Conservation (phyloP, 2,888 invertebrate genomes). For the Drosophila falleni region DNA sequence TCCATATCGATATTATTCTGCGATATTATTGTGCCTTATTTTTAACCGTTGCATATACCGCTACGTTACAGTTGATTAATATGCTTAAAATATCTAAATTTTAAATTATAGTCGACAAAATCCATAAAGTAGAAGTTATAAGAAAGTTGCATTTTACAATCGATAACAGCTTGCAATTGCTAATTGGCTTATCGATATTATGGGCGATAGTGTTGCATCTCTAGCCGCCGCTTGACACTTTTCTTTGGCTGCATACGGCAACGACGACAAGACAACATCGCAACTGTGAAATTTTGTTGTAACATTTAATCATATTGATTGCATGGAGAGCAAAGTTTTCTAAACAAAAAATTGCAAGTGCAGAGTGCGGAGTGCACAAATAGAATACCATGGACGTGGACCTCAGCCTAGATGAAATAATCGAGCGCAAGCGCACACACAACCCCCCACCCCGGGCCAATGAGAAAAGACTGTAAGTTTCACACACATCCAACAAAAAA, state of each 20-base stretch:
- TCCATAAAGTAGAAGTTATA: no score
- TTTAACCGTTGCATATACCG: no score
- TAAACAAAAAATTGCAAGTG: constrained; percentile 5
- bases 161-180: background rate
- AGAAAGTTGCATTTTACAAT: background rate
- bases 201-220: background rate
- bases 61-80: no score
- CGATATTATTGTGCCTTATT: no score
- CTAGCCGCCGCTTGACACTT: constrained; percentile 14
- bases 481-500: background rate
- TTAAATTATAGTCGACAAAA: no score
- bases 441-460: constrained; percentile 28
- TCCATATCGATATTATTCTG: no score
- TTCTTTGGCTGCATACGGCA: constrained; percentile 1
- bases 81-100: no score
- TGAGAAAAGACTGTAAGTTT: constrained; percentile 67
- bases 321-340: constrained; percentile 1
- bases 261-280: background rate
- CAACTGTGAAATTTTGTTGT: background rate
- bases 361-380: constrained; percentile 12
- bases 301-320: background rate
- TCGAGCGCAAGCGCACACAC: constrained; percentile 62
- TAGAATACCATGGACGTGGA: constrained; percentile 56
- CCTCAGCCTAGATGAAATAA: constrained; percentile 65
- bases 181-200: constrained; percentile 16